Evolutionary conservation across 1,140 invertebrate genomes (phyloP).

Genomic region (Goniozus legneri): DNA sequence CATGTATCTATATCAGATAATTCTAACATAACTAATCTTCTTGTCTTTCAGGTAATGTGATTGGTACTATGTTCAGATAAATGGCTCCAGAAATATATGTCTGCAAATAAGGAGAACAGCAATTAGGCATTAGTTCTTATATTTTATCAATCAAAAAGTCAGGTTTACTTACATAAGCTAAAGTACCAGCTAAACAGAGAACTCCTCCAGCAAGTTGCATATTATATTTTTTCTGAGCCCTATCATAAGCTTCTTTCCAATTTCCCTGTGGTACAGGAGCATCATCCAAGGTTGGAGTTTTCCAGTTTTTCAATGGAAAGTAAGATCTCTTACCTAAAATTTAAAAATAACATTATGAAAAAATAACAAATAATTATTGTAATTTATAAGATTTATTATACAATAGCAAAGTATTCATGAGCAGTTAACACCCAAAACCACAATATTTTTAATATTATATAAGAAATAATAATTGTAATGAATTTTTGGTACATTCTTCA

Average conservation of each 20-base stretch:
- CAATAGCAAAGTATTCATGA: too few relatives aligned
- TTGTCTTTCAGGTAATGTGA: background rate
- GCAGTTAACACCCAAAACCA: too few relatives aligned
- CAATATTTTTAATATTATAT: background rate
- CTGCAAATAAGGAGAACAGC: too few relatives aligned
- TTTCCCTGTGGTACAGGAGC: conserved; percentile 68
- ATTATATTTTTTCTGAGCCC: conserved; percentile 67
- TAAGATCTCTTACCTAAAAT: conserved; percentile 24
- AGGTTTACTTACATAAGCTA: too few relatives aligned
- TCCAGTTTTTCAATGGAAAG: conserved; percentile 32
- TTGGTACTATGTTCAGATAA: too few relatives aligned
- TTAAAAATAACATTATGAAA: too few relatives aligned
- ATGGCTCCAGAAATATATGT: too few relatives aligned
- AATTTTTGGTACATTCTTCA: background rate
- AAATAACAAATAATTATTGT: too few relatives aligned
- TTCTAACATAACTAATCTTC: background rate
- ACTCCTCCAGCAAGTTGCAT: conserved; percentile 61
- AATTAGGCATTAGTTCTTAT: too few relatives aligned
- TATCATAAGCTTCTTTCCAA: conserved; percentile 67
- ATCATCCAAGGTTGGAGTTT: conserved; percentile 64
- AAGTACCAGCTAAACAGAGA: too few relatives aligned
- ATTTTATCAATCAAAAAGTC: too few relatives aligned
- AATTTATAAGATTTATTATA: too few relatives aligned
- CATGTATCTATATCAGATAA: background rate
- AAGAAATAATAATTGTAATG: conserved; percentile 3